Conservation (phyloP, 2,888 invertebrate genomes). For the Scaptodrosophila latifasciaeformis region DNA sequence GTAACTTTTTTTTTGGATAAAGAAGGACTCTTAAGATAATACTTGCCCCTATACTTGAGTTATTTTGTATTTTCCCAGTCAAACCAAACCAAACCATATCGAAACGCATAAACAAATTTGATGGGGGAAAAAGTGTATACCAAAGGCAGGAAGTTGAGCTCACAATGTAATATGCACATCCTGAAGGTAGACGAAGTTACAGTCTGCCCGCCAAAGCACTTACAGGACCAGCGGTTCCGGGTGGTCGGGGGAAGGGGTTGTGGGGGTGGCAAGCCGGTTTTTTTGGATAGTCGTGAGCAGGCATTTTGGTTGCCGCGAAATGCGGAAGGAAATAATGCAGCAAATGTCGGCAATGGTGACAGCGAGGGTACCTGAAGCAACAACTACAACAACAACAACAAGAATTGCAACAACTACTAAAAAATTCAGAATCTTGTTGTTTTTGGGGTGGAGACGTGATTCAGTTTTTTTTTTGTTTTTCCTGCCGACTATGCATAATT, state of each 20-base stretch:
- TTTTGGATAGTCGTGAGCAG: too few species aligned
- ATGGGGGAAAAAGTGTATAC: too few species aligned
- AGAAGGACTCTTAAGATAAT: too few species aligned
- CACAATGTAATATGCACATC: slow-evolving; percentile 62
- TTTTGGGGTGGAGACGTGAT: slow-evolving; percentile 16
- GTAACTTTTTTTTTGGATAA: too few species aligned
- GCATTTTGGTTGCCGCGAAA: slow-evolving; percentile 17
- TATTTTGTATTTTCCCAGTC: too few species aligned
- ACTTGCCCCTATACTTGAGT: too few species aligned
- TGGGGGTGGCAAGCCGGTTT: neutral
- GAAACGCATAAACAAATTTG: too few species aligned
- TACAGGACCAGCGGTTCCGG: slow-evolving; percentile 26
- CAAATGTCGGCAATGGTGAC: slow-evolving; percentile 48
- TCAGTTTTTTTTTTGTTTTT: slow-evolving; percentile 29
- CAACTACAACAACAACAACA: slow-evolving; percentile 13
- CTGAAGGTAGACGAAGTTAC: slow-evolving; percentile 18
- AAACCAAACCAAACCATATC: slow-evolving; percentile 18
- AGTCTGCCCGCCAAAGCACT: slow-evolving; percentile 41
- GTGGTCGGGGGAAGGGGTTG: too few species aligned
- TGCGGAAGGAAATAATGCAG: slow-evolving; percentile 64
- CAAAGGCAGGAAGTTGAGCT: slow-evolving; percentile 34
- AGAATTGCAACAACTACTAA: too few species aligned
- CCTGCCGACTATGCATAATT: slow-evolving; percentile 63
- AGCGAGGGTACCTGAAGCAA: slow-evolving; percentile 8
- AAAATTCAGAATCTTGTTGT: slow-evolving; percentile 10